These are phyloP conservation scores for Stegodyphus mimosarum DNA, from an alignment of 1,140 invertebrate genomes.

Conservation along the genomic window DNA sequence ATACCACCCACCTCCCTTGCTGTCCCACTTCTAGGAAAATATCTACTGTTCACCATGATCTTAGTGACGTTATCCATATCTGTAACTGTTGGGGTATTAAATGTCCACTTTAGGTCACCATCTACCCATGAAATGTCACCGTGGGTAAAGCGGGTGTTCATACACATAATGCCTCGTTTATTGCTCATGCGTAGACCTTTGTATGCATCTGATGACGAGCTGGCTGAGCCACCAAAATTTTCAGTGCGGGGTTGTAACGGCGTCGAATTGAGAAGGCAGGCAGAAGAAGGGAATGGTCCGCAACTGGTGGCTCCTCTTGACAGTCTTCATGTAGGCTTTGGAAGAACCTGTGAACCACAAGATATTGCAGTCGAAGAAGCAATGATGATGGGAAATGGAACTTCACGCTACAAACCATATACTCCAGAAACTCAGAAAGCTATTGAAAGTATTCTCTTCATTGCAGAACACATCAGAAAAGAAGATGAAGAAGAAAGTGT, in stretches of 20 bases:
- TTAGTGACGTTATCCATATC: conserved; percentile 87
- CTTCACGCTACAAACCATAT: conserved; percentile 27
- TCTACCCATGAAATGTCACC: conserved; percentile 87
- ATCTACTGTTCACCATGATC: conserved; percentile 99
- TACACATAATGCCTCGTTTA: conserved; percentile 87
- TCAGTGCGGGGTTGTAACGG: conserved; percentile 31
- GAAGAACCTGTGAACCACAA: conserved; percentile 18
- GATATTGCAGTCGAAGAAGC: conserved; percentile 42
- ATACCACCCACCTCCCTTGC: conserved; percentile 98
- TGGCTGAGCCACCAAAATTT: conserved; percentile 33
- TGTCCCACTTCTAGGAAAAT: conserved; percentile 97
- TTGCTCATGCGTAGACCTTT: conserved; percentile 84
- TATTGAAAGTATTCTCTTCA: conserved; percentile 92
- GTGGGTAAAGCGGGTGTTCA: conserved; percentile 92
- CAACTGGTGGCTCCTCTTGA: conserved; percentile 28
- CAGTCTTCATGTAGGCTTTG: conserved; percentile 39
- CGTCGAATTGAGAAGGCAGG: conserved; percentile 33
- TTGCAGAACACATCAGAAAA: conserved; percentile 96
- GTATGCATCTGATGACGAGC: conserved; percentile 74
- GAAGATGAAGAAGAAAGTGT: conserved; percentile 91
- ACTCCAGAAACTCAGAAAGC: conserved; percentile 86
- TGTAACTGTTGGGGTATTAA: conserved; percentile 97
- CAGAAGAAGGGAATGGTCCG: conserved; percentile 28
- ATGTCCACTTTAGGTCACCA: conserved; percentile 94
- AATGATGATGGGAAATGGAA: conserved; percentile 44